Base-by-base conservation (phyloP, 2,113 vertebrate species). In the Myxocyprinus asiaticus region DNA sequence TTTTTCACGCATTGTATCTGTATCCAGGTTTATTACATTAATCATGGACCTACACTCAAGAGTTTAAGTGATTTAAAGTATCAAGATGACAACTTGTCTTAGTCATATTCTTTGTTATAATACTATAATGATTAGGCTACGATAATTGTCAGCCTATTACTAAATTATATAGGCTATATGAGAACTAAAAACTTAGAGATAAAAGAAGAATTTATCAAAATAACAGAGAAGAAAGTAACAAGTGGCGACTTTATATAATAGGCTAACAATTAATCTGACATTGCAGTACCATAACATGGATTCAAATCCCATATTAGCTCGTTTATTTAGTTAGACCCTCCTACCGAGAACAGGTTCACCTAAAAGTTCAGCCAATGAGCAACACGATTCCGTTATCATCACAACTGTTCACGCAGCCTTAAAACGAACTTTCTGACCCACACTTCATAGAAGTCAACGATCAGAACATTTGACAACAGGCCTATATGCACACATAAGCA, bases 341-440 rank as follows among this genome's bases (percentile, higher is more conserved):
- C 81, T 79, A 58, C 79, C 48, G 69, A 55, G 76, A 73, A 53
- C 83, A 83, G 81, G 84, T 85, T 78, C 78, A 81, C 76, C 55
- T 76, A 62, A 62, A 53, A 66, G 78, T 78, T 47, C 81, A 83
- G 66, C 81, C 81, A 83, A 81, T 83, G 75, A 76, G 70, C 76
- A 78, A 17, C 64, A 68, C 56, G 50, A 65, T 50, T 67, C 55
- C 12, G 22, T 62, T 63, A 33, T 63, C 22, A 33, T 33, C 80
- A 65, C 51, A 45, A 14, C 8, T 51, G 47, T 55, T 47, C 72
- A 51, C 7, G 3, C 45, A 66, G 68, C 17, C 56, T 50, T 45
- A 12, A 9, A 9, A n/a, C 48, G 47, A 81, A 81, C 79, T 81
- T 81, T 84, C 68, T 61, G 53, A 51, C 63, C 62, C 75, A 55